These are phyloP conservation scores for Athalia rosae DNA, from an alignment of 2,888 invertebrate species.

Conservation along the genomic window DNA sequence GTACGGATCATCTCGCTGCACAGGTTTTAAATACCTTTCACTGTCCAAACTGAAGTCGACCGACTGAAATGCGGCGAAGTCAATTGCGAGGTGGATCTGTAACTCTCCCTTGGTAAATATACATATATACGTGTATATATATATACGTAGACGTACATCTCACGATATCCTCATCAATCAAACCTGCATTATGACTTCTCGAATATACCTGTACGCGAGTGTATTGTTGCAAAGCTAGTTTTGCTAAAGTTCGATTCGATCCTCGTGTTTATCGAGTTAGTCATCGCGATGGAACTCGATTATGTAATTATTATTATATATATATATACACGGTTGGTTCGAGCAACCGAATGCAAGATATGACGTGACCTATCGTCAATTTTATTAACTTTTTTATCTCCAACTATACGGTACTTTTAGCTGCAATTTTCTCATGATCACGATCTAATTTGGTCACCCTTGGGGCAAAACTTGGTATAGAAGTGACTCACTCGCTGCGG, in stretches of 20 bases:
- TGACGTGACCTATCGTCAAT: too few species aligned
- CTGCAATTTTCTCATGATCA: constrained; percentile 13
- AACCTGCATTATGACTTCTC: constrained; percentile 9
- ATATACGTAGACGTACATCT: constrained; percentile 30
- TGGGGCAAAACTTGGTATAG: constrained; percentile 10
- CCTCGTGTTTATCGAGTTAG: constrained; percentile 17
- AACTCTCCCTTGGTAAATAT: neutral
- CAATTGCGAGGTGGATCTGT: constrained; percentile 29
- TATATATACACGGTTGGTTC: too few species aligned
- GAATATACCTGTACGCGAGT: neutral
- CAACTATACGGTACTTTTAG: neutral
- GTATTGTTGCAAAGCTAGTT: constrained; percentile 15
- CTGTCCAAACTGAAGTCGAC: constrained; percentile 32
- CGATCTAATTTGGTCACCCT: constrained; percentile 21
- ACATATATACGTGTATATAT: too few species aligned
- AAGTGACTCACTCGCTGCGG: constrained; percentile 7
- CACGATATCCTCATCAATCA: constrained; percentile 42
- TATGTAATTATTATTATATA: neutral
- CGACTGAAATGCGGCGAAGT: constrained; percentile 33
- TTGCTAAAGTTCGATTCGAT: neutral
- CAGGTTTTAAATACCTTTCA: constrained; percentile 24
- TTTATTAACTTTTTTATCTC: too few species aligned
- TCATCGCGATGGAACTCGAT: constrained; percentile 17
- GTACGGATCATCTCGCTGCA: constrained; percentile 8
- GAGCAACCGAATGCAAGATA: too few species aligned